Conservation (phyloP, 2,113 vertebrate genomes). For the Lates calcarifer region DNA sequence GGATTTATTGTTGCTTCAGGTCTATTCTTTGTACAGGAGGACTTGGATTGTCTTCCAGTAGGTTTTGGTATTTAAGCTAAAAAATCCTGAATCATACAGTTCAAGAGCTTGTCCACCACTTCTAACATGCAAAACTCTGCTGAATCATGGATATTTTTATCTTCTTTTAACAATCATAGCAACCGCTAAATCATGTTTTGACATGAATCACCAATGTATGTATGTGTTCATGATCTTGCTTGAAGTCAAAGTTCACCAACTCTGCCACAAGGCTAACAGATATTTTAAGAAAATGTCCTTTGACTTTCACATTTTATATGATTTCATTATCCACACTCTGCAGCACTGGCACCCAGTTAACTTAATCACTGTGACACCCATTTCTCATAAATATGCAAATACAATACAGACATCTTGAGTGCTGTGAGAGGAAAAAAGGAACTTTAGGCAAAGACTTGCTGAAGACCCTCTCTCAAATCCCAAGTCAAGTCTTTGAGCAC, state of each 20-base stretch:
- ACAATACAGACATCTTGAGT: constrained; percentile 53
- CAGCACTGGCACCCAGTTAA: constrained; percentile 71
- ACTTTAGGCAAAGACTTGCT: constrained; percentile 46
- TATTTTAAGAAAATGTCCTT: constrained; percentile 58
- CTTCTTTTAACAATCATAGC: not conserved
- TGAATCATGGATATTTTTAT: not conserved
- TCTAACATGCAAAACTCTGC: not conserved
- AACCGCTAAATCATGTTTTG: not conserved
- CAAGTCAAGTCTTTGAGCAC: constrained; percentile 23
- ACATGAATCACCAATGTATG: not conserved
- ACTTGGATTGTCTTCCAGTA: not conserved
- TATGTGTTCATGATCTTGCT: not conserved
- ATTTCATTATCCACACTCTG: constrained; percentile 76
- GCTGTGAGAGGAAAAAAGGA: constrained; percentile 29
- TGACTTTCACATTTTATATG: constrained; percentile 75
- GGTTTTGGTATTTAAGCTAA: not conserved
- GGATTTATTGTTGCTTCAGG: not conserved
- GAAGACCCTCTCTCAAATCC: constrained; percentile 33
- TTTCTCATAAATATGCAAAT: constrained; percentile 83
- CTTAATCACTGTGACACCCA: constrained; percentile 76
- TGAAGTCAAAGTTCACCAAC: constrained; percentile 5
- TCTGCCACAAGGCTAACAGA: constrained; percentile 28
- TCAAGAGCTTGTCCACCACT: not conserved
- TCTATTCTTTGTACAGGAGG: not conserved
- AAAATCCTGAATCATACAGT: not conserved